Evolutionary conservation across 2,888 invertebrate species (phyloP), one percentile per base, ranked within the genome.

Genomic region (Drosophila bunnanda): DNA sequence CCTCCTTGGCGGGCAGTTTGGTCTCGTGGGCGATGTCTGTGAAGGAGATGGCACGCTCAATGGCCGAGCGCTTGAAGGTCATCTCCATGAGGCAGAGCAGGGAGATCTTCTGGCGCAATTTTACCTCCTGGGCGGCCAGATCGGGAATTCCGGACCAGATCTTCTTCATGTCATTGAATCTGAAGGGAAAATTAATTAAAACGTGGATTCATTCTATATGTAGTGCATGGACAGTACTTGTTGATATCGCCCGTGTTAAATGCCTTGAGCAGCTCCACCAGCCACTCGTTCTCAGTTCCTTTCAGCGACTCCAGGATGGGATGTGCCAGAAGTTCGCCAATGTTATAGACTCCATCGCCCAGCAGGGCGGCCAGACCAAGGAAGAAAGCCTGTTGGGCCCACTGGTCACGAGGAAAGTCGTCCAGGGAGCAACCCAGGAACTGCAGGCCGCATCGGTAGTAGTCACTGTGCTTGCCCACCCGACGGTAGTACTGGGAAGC

Each of bases 11-110:
- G 0, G 97, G 97, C 65, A 99, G 93, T 77, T 96, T 94, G 5
- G 98, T 97, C 90, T 97, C 97, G 34, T 94, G 93, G 0, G 98
- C 95, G 60, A 99, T 98, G 91, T 99, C 98, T 0, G 94, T 94
- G 93, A 99, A 99, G 0, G 97, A 95, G 64, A 99, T 93, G 89
- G 97, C 96, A 64, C 96, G 93, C 80, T 97, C 95, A 55, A 97
- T 97, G 0, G 98, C 97, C 0, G 98, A 96, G 56, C 98, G 95
- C 91, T 97, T 97, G 91, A 99, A 98, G 0, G 99, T 98, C 98
- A 99, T 98, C 96, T 97, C 93, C 98, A 99, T 99, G 0, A 99
- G 94, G 91, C 99, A 98, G 17, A 99, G 93, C 22, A 99, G 94
- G 0, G 98, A 97, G 72, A 99, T 98, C 93, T 99, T 99, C 92